Base-by-base conservation (phyloP, 2,888 invertebrate genomes). In the Amphipoea oculea region DNA sequence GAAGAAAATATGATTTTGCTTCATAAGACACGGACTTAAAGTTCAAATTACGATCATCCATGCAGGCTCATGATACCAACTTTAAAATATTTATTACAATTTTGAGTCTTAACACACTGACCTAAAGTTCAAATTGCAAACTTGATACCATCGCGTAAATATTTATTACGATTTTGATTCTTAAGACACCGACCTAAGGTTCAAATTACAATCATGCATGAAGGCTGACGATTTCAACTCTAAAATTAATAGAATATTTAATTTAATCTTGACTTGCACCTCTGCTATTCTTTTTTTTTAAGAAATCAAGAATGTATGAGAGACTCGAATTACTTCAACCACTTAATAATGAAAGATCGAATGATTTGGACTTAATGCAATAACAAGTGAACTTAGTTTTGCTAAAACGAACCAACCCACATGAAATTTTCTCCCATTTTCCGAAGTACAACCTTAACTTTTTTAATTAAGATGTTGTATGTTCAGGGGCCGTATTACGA, bases 281-380 rank as follows among this genome's bases (percentile, higher is more conserved):
- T 68, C 42, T 51, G 60, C 20, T 9, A 0, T n/a, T 9, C 29
- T 9, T 36, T 65, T 75, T 9, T 36, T 65, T 75, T 57, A 51
- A 72, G 45, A 72, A 82, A 4, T 69, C 40, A 48, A 57, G 14
- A 57, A 57, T 82, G 48, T 82, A 51, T 60, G 48, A 75, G 14
- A 40, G 60, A 48, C 57, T 76, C 54, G 40, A 51, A 69, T 48
- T 57, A 68, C 3, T 12, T 2, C n/a, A 66, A 4, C 66, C 66
- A 73, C 23, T 65, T 65, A 48, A 23, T 60, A 63, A n/a, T n/a
- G n/a, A 57, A 63, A 48, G 0, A n/a, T 65, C 42, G 29, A 29
- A 63, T 48, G 14, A 45, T 36, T 42, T 54, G 45, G 36, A 79
- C 45, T 48, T 29, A 60, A n/a, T n/a, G 40, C 71, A 57, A 62